Conservation (phyloP, 2,888 invertebrate species). For the Cantharis lateralis region DNA sequence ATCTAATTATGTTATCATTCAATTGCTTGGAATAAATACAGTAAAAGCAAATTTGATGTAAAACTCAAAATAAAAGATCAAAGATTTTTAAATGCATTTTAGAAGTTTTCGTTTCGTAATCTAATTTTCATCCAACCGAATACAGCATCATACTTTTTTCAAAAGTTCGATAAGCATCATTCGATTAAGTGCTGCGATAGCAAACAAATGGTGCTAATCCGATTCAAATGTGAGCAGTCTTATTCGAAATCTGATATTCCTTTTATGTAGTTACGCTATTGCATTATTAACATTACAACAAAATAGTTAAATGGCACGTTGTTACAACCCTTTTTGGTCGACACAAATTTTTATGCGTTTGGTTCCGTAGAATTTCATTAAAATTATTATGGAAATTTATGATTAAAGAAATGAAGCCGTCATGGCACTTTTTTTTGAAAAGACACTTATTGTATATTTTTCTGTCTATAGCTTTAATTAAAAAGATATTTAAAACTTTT, state of each 20-base stretch:
- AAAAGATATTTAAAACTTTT: background rate
- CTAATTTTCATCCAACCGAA: background rate
- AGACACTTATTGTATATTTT: no score
- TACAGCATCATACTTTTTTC: background rate
- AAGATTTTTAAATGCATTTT: background rate
- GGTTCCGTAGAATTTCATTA: background rate
- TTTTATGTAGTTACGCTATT: constrained; percentile 42
- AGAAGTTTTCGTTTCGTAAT: background rate
- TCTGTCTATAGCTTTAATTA: background rate
- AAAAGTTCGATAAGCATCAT: constrained; percentile 28
- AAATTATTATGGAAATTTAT: background rate
- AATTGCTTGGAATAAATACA: background rate
- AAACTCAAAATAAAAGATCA: background rate
- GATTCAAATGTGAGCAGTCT: constrained; percentile 41
- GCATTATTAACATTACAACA: constrained; percentile 38
- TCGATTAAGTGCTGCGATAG: constrained; percentile 47
- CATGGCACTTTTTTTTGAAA: no score
- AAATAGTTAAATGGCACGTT: constrained; percentile 9
- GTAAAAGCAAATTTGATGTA: background rate
- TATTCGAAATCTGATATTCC: constrained; percentile 44
- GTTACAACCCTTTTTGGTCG: constrained; percentile 5
- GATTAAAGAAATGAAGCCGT: background rate
- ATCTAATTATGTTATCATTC: background rate
- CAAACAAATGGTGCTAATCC: constrained; percentile 44
- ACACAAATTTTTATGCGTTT: background rate